phyloP scores from a whole-genome alignment of 2,113 vertebrate species.

The Bettongia penicillata region DNA sequence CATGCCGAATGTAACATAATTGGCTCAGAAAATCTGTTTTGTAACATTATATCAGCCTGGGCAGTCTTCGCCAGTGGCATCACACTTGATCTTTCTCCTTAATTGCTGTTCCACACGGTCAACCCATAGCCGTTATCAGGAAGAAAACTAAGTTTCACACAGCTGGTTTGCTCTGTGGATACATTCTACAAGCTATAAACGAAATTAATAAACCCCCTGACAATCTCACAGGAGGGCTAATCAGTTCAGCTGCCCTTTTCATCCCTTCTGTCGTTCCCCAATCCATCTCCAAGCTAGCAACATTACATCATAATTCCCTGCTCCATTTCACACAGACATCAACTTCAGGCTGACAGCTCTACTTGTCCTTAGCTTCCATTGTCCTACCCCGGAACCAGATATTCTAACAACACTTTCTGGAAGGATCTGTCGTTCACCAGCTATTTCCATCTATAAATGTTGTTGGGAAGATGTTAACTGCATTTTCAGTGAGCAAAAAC shows the following conservation, averaged over 20 bases:
- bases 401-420: neutral
- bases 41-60: neutral
- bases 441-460: neutral
- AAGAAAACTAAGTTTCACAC: conserved; percentile 2
- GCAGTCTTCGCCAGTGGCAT: neutral
- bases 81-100: conserved; percentile 5
- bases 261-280: neutral
- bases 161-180: neutral
- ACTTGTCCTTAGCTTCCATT: neutral
- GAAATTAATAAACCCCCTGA: neutral
- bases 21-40: neutral
- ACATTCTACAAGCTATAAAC: conserved; percentile 10
- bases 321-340: neutral
- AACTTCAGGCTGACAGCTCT: neutral
- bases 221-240: neutral
- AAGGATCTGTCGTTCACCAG: neutral
- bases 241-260: neutral
- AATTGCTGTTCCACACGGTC: neutral
- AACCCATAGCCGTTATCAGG: neutral
- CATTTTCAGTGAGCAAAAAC: neutral
- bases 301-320: conserved; percentile 3
- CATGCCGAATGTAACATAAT: neutral
- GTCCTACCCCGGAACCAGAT: neutral
- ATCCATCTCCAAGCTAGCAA: neutral
- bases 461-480: neutral